Percentiles rank a stretch among this genome's conserved stretches.
Evolutionary conservation across 2,113 vertebrate genomes (phyloP).

Genomic region (Neotoma lepida): DNA sequence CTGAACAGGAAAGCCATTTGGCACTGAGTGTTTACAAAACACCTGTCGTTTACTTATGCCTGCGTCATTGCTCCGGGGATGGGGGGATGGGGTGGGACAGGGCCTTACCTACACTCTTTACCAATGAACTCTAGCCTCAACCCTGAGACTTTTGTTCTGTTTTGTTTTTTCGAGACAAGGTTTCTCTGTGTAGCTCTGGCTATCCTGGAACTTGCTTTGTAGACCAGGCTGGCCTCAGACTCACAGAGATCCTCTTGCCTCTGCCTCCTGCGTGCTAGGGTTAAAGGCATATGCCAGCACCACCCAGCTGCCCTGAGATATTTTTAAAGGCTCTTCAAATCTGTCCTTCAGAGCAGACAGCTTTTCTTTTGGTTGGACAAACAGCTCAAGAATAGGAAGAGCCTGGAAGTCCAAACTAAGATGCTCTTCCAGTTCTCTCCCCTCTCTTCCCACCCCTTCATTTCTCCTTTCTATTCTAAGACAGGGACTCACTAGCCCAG

Average conservation of each 20-base stretch:
- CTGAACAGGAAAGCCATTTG: neutral
- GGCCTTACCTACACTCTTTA: neutral
- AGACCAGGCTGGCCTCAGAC: neutral
- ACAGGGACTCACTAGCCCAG: neutral
- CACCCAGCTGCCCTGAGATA: no score
- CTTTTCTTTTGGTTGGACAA: neutral
- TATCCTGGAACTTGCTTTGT: neutral
- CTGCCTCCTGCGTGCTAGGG: neutral
- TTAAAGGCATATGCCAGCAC: neutral
- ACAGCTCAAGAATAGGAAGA: neutral
- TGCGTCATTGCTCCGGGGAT: no score
- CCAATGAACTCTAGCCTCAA: neutral
- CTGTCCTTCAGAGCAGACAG: accelerated
- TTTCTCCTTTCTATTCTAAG: neutral
- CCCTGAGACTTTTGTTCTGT: neutral
- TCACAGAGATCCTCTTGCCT: neutral
- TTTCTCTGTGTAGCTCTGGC: neutral
- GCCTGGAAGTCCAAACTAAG: neutral
- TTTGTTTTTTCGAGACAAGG: neutral
- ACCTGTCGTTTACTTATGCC: neutral
- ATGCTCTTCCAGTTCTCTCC: no score
- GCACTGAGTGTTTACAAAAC: neutral
- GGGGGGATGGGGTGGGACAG: no score
- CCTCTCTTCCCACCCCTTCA: neutral
- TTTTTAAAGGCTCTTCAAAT: neutral